Conservation (phyloP, 2,888 invertebrate species). For the Myathropa florea region DNA sequence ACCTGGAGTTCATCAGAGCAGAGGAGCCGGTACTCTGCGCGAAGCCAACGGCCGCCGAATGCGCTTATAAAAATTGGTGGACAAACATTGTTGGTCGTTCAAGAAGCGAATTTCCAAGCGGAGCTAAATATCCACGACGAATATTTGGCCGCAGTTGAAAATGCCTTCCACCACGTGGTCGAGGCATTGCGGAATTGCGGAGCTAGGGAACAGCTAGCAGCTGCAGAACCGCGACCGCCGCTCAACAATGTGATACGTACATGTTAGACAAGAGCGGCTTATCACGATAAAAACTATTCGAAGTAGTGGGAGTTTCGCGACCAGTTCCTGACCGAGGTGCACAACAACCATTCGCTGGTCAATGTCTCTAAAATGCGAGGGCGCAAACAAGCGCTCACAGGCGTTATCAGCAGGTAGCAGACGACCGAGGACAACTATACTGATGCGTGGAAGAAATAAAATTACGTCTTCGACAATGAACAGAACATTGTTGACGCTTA, state of each 20-base stretch:
- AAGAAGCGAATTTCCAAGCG: background rate
- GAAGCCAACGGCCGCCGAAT: background rate
- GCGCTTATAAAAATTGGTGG: background rate
- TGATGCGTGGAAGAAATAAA: background rate
- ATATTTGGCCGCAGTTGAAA: too few species aligned
- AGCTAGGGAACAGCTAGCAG: too few species aligned
- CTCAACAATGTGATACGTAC: background rate
- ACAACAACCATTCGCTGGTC: background rate
- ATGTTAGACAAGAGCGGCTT: background rate
- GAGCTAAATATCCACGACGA: background rate
- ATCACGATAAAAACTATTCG: background rate
- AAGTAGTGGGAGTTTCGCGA: background rate
- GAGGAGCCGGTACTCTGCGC: background rate
- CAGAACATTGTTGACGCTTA: slow-evolving; percentile 4
- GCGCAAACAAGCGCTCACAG: background rate
- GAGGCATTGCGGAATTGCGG: too few species aligned
- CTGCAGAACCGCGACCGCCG: too few species aligned
- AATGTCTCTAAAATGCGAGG: background rate
- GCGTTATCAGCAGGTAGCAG: background rate
- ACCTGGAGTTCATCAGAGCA: background rate
- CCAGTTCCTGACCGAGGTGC: background rate
- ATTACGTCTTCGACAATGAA: slow-evolving; percentile 9
- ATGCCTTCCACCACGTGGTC: too few species aligned
- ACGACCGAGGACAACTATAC: slow-evolving; percentile 1
- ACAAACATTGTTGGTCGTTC: background rate